Evolutionary conservation across 2,888 invertebrate species (phyloP).

Genomic region (Polyommatus iphigenia): DNA sequence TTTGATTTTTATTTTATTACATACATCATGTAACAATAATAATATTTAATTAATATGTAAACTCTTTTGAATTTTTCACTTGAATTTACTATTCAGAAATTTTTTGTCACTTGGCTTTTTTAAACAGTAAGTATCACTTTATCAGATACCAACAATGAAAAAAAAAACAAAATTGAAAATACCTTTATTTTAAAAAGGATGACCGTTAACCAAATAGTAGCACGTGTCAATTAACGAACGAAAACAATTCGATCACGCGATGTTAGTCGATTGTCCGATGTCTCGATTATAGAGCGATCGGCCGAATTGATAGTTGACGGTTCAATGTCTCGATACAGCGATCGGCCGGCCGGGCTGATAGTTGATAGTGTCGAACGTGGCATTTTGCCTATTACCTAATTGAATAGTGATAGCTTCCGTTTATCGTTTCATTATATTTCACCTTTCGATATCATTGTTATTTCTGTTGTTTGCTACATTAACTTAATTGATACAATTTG

Average conservation of each 20-base stretch:
- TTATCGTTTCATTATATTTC: constrained; percentile 5
- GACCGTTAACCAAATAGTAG: constrained; percentile 28
- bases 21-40: too few relatives aligned
- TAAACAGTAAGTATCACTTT: background rate
- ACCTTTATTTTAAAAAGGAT: background rate
- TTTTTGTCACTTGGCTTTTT: too few relatives aligned
- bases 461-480: background rate
- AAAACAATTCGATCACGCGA: constrained; percentile 36
- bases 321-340: constrained; percentile 7
- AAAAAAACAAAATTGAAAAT: background rate
- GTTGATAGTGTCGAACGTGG: constrained; percentile 28
- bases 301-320: constrained; percentile 25
- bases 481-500: background rate
- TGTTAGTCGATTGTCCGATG: constrained; percentile 51
- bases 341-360: constrained; percentile 40
- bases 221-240: constrained; percentile 57
- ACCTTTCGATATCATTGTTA: background rate
- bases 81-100: too few relatives aligned
- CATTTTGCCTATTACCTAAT: constrained; percentile 28
- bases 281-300: constrained; percentile 55
- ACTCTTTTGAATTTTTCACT: too few relatives aligned
- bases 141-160: background rate
- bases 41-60: too few relatives aligned
- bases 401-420: constrained; percentile 26
- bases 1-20: too few relatives aligned